Base-by-base conservation (phyloP, 1,140 invertebrate genomes). In the Lethocerus indicus region DNA sequence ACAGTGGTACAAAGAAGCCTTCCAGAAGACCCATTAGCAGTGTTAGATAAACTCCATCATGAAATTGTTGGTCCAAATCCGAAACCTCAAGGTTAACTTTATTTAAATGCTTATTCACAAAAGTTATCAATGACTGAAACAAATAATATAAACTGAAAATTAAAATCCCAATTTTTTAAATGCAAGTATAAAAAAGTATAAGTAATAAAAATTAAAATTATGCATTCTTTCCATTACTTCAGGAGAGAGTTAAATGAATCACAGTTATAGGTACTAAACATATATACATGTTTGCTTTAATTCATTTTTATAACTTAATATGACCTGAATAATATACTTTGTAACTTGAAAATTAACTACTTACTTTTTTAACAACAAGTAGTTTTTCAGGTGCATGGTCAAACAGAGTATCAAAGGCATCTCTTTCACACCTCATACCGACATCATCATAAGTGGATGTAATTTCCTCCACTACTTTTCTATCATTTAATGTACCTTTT, bases 391-490 rank as follows among this genome's bases (percentile, higher is more conserved):
- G 93, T 16, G 92, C 90, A 70, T 95, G 89, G 67, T 98, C 93
- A 65, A 98, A 95, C n/a, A 99, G 67, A 1, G 91, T 91, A 65
- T 99, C 95, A 69, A 99, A 98, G 1, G 95, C 95, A 72, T 99
- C 95, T 52, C 93, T 69, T 60, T 92, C 87, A 64, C 87, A 91
- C 57, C 86, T 76, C 79, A 93, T 87, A 49, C 90, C 90, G 50
- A 94, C 71, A 66, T 95, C 91, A 64, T 94, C 89, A 61, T 95
- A 95, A 0, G 81, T 83, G 0, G 83, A 81, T 2, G 94, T 98
- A 9, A 98, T 82, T 63, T 95, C 87, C 69, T 98, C 94, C 49
- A 76, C 74, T 14, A 90, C 79, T 24, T 77, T 81, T 54, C 75
- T 66, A 53, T 83, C 79, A 48, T 69, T 71, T 23, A 88, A 62